Percentiles rank a stretch among this genome's conserved stretches.
phyloP scores from a whole-genome alignment of 2,113 vertebrate genomes.

The Engystomops pustulosus region DNA sequence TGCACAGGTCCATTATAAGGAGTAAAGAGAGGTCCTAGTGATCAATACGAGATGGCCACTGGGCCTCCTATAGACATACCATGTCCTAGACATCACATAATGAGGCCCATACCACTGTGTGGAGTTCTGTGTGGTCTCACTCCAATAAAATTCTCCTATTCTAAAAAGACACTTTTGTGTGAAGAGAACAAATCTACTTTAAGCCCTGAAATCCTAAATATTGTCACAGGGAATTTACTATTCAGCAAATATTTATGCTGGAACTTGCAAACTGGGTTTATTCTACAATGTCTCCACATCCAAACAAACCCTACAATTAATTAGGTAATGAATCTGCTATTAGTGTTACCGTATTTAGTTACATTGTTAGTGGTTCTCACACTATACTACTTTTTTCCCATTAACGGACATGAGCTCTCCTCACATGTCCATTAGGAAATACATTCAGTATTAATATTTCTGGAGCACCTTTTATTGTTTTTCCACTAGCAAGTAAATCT shows the following conservation, averaged over 20 bases:
- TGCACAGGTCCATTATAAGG: too few species aligned
- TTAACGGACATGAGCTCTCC: too few species aligned
- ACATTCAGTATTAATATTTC: too few species aligned
- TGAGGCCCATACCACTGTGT: too few species aligned
- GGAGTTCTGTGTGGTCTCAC: background rate
- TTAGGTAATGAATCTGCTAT: background rate
- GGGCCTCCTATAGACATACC: background rate
- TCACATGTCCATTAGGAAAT: too few species aligned
- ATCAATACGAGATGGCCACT: too few species aligned
- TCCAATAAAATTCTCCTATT: background rate
- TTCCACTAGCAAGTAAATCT: too few species aligned
- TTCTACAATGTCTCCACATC: background rate
- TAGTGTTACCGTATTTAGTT: background rate
- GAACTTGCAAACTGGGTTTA: background rate
- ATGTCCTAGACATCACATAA: too few species aligned
- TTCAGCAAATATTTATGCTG: conserved; percentile 2
- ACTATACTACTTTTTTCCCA: background rate
- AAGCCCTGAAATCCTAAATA: background rate
- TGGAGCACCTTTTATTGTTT: too few species aligned
- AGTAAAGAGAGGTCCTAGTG: background rate
- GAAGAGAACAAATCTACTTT: background rate
- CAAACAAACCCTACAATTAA: background rate
- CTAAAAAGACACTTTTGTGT: background rate
- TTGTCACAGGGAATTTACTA: conserved; percentile 2
- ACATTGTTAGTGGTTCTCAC: background rate